Percentiles rank a stretch among this genome's conserved stretches.
Conservation (phyloP, 2,113 vertebrate genomes). For the Strix aluco region DNA sequence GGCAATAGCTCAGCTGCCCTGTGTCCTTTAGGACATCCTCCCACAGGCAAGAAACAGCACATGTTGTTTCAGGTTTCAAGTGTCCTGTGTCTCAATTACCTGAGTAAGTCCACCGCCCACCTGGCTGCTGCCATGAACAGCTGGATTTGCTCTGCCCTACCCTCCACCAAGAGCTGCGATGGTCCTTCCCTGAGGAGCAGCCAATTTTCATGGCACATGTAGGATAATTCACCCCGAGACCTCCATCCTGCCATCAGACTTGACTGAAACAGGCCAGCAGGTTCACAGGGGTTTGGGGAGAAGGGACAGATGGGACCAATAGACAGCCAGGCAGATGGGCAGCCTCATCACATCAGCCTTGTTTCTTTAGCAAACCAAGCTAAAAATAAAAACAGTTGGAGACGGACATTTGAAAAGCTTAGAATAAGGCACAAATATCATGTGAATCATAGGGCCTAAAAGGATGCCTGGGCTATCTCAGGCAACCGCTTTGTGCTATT, state of each 20-base stretch:
- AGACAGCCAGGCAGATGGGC: not conserved
- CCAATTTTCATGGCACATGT: not conserved
- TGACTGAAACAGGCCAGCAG: not conserved
- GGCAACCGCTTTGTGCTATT: not conserved
- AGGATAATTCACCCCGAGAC: not conserved
- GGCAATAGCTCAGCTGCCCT: not conserved
- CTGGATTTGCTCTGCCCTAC: not conserved
- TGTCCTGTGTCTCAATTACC: not conserved
- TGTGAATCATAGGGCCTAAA: slow-evolving; percentile 32
- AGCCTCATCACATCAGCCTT: not conserved
- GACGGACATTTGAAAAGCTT: not conserved
- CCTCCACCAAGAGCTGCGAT: not conserved
- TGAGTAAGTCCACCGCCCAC: not conserved
- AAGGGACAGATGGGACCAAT: not conserved
- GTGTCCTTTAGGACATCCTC: not conserved
- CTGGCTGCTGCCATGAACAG: not conserved
- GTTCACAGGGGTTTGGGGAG: not conserved
- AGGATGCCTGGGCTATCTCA: not conserved
- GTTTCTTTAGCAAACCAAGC: not conserved
- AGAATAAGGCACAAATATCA: slow-evolving; percentile 35
- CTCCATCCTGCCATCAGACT: not conserved
- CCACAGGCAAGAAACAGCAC: not conserved
- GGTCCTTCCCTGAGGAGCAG: not conserved
- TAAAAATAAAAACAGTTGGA: slow-evolving; percentile 27
- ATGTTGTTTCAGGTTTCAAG: not conserved